phyloP scores from a whole-genome alignment of 1,140 invertebrate genomes.

The Olivierus martensii region DNA sequence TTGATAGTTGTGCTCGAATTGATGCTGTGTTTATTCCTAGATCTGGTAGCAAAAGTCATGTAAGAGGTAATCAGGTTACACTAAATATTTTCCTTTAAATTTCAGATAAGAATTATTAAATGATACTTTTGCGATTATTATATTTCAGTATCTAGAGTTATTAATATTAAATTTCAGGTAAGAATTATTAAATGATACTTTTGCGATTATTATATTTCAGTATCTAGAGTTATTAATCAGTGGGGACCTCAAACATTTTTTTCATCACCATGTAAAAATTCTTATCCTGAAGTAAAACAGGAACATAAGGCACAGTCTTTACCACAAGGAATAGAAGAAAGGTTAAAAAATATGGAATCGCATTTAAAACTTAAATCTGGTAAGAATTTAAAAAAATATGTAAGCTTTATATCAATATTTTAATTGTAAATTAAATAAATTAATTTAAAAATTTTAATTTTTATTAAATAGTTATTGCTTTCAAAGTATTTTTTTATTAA shows the following conservation, averaged over 20 bases:
- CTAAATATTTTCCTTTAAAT: no score
- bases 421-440: no score
- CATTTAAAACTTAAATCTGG: constrained; percentile 34
- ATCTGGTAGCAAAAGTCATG: constrained; percentile 50
- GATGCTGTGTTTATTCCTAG: constrained; percentile 45
- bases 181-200: neutral
- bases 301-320: constrained; percentile 12
- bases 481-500: no score
- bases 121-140: neutral
- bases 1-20: constrained; percentile 42
- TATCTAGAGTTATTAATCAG: constrained; percentile 42
- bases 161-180: no score
- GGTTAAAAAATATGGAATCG: constrained; percentile 40
- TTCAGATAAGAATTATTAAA: neutral
- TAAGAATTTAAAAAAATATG: neutral
- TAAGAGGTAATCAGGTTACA: constrained; percentile 41
- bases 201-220: constrained; percentile 26
- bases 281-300: constrained; percentile 24
- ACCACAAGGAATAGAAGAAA: constrained; percentile 37
- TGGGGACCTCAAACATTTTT: constrained; percentile 42
- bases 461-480: no score
- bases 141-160: constrained; percentile 39
- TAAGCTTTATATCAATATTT: no score
- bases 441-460: no score
- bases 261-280: constrained; percentile 13